Evolutionary conservation across 64 coral and sea anemone genomes (phyloP), one percentile per base, ranked within the genome.

Genomic region (Pocillopora verrucosa): DNA sequence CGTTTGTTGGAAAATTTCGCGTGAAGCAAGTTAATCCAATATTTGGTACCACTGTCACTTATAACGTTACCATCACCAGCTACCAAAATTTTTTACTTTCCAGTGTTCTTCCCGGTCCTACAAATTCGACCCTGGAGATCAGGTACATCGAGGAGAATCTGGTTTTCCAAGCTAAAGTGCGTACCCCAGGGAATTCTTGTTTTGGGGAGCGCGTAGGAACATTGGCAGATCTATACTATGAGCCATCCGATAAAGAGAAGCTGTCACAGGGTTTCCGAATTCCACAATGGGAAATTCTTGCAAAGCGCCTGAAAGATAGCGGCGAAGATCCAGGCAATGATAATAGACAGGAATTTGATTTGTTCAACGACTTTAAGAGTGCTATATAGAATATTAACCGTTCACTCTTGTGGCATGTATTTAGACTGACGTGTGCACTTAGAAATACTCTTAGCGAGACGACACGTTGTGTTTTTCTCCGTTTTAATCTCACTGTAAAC

Each of bases 1-100:
- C 90, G 0, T 92, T 77, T 24, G 19, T 86, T 19, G 90, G 90
- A 36, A 84, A 69, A 38, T 92, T 76, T n/a, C 58, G 61, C 13
- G 60, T 92, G 2, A 60, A 74, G 34, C 22, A 60, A 67, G 56
- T 20, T 25, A 34, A 59, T 56, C 51, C 72, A 15, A 15, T 86
- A 34, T 75, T 75, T 12, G 61, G 75, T 59, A 72, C 25, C 19
- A 74, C 15, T 13, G 0, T 0, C 1, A 78, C 22, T 45, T 78
- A 70, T 19, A 92, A 45, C 68, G 16, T 61, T 22, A 79, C 63
- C 1, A 79, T 92, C 16, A 37, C 60, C 24, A 36, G 45, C n/a
- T n/a, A 67, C 65, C 73, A 92, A 34, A 87, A 74, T 17, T 26
- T 92, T 20, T n/a, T 86, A 36, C 73, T 34, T 9, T 11, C 17